Percentiles rank a stretch among this genome's conserved stretches.
Evolutionary conservation across 2,888 invertebrate species (phyloP).

Genomic region (Cephus nigrinus): DNA sequence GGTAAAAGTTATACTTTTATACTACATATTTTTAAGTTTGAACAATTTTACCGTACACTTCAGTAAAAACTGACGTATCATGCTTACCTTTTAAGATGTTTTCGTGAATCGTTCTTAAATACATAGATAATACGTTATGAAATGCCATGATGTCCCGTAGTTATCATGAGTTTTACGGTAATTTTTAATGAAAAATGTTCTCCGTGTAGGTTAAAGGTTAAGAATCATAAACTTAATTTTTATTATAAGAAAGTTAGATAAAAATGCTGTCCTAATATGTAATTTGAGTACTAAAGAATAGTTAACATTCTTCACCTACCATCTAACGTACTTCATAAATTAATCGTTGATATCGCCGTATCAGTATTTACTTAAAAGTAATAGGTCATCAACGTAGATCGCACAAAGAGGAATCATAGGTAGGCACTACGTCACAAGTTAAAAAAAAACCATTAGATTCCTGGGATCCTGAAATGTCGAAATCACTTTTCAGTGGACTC

Average conservation of each 20-base stretch:
- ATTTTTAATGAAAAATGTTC: too few relatives aligned
- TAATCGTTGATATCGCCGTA: neutral
- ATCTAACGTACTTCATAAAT: neutral
- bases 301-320: neutral
- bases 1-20: too few relatives aligned
- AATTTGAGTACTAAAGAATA: neutral
- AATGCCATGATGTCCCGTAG: too few relatives aligned
- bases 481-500: slow-evolving; percentile 36
- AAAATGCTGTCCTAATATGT: neutral
- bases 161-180: too few relatives aligned
- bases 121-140: too few relatives aligned
- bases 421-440: slow-evolving; percentile 8
- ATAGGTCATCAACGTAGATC: neutral
- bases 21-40: too few relatives aligned
- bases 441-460: slow-evolving; percentile 15
- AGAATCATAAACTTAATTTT: neutral
- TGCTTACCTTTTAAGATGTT: too few relatives aligned
- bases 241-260: neutral
- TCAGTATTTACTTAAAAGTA: neutral
- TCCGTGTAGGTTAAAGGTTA: neutral
- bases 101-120: too few relatives aligned
- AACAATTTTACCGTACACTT: too few relatives aligned
- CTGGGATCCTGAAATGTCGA: slow-evolving; percentile 51
- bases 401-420: neutral
- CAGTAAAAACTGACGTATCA: too few relatives aligned